Evolutionary conservation across 2,888 invertebrate genomes (phyloP).

Genomic region (Byasa hedistus): DNA sequence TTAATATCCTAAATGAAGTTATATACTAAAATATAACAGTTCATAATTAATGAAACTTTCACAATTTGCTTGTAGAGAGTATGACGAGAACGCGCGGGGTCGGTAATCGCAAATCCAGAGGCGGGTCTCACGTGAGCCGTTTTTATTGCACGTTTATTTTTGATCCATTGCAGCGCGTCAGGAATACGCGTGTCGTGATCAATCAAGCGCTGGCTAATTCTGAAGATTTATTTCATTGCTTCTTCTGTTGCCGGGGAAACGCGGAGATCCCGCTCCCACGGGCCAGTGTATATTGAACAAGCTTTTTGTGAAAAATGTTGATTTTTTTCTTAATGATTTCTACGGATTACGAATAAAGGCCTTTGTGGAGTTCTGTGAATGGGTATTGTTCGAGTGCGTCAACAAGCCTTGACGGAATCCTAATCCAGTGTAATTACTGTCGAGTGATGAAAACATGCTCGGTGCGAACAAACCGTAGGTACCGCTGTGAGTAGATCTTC

Average conservation of each 20-base stretch:
- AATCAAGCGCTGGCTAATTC: constrained; percentile 13
- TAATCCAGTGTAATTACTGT: no score
- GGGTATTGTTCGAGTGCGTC: constrained; percentile 11
- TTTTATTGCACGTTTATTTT: constrained; percentile 6
- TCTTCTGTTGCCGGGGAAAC: not conserved
- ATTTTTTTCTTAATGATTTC: constrained; percentile 9
- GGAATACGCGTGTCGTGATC: constrained; percentile 12
- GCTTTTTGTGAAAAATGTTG: constrained; percentile 9
- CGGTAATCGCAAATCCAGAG: no score
- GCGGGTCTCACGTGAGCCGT: not conserved
- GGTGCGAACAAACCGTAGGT: no score
- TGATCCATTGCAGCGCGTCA: not conserved
- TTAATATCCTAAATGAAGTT: no score
- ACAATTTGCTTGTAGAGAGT: no score
- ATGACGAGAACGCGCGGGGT: no score
- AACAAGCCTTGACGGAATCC: not conserved
- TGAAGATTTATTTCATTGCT: not conserved
- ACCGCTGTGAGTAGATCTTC: no score
- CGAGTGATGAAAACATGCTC: no score
- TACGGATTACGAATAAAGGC: constrained; percentile 15
- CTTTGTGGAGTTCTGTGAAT: constrained; percentile 26
- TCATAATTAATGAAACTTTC: no score
- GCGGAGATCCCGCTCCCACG: constrained; percentile 7
- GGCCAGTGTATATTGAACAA: not conserved
- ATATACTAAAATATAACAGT: no score